Base-by-base conservation (phyloP, 92 coral and sea anemone species). In the Epizoanthus stellaris region DNA sequence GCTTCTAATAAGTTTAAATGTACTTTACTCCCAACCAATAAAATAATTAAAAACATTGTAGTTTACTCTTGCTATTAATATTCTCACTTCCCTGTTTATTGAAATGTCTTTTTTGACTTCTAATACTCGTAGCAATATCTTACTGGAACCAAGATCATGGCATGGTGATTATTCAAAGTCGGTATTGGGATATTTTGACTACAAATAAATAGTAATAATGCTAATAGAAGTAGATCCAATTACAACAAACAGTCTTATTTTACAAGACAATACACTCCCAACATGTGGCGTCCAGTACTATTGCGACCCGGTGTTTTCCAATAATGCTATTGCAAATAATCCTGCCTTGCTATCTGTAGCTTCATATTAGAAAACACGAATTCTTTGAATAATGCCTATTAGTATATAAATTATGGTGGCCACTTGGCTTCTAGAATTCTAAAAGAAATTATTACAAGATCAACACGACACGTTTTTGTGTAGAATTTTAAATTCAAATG, bases 231-330 rank as follows among this genome's bases (percentile, higher is more conserved):
- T 52, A 58, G 81, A 58, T 62, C 30, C 60, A 21, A 58, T 58
- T 36, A 16, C n/a, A 15, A 15, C 49, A 68, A 68, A 68, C 14
- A 58, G 17, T 36, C 15, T 62, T 59, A 9, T 36, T 76, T 20
- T 76, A 12, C 8, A 59, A 76, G 68, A 76, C 68, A 76, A 76
- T 76, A 13, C 39, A 38, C 68, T 56, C 68, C 7, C 81, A 59
- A 16, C 81, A 58, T 58, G 81, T n/a, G 81, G 53, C 49, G 20
- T 3, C 38, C 39, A 23, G 19, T 73, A n/a, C 40, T 73, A 19
- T n/a, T 36, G 40, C 13, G 17, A 67, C 16, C 16, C 34, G 43
- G 43, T 34, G 17, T 34, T 11, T 6, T 36, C 17, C 15, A 34
- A 36, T 47, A 69, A 34, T 0, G 74, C 19, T 17, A 38, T 34